Base-by-base conservation (phyloP, 2,113 vertebrate genomes). In the Elephantulus edwardii region DNA sequence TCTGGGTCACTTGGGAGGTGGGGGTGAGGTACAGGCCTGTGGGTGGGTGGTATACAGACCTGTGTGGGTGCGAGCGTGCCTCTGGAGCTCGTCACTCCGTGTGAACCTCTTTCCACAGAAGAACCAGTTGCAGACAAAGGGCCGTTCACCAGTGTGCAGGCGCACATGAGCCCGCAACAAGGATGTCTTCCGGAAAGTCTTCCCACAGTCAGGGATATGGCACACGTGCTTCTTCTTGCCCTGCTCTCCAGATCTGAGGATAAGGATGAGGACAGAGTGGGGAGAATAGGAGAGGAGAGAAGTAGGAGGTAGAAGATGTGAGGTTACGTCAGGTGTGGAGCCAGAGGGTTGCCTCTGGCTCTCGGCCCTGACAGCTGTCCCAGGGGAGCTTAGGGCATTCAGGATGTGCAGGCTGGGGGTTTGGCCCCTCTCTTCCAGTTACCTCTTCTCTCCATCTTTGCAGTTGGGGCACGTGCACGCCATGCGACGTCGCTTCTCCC, bases 381-480 rank as follows among this genome's bases (percentile, higher is more conserved):
- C 33, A 8, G n/a, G 28, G 20, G n/a, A 24, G 42, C 6, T 1
- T 7, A 42, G 50, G 35, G 17, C 44, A 26, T 17, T 13, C n/a
- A 72, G 54, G 16, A 3, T 0, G 6, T 64, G 20, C 70, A 72
- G 33, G 38, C 62, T 54, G 56, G 7, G 35, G 0, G 48, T n/a
- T 8, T 19, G 68, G 24, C 68, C 5, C 58, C 1, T 6, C 8
- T 6, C 48, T 56, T 0, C 2, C 0, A 2, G 88, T 97, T 94
- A 98, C 99, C 98, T 98, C 91, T 99, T 99, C 77, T 99, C 99
- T 16, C 98, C 98, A 0, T 99, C 99, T 97, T 99, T 99, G 97
- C 99, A 99, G 98, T 99, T 99, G 95, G 99, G 99, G 80, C 99
- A 99, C 44, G 99, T 99, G 95, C 99, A 99, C 19, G 99, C 99